Base-by-base conservation (phyloP, 1,140 invertebrate species). In the Mactra quadrangularis region DNA sequence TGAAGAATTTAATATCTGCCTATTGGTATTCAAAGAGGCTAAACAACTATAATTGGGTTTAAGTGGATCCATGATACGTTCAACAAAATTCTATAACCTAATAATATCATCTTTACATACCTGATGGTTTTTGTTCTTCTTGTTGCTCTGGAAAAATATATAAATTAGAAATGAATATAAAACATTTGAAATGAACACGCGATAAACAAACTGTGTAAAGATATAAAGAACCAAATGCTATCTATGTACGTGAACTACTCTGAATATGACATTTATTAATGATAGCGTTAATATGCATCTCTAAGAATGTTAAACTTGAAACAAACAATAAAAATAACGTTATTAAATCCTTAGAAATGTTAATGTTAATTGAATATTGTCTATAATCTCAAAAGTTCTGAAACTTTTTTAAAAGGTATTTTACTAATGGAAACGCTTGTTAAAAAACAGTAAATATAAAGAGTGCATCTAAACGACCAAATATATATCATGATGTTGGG, bases 61-160 rank as follows among this genome's bases (percentile, higher is more conserved):
- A 6, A 41, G 6, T 7, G 38, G 15, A 41, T 7, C 6, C 15
- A 41, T 41, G 6, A 7, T 7, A 7, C 15, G 6, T 9, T 22
- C 13, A 13, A 25, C 13, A 6, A 41, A 41, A 41, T 41, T 41
- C 6, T 41, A 41, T 7, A 7, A 41, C 15, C 15, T 41, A 41
- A 41, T 7, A 41, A 6, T 4, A 60, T 27, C 19, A 60, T 27
- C 9, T 9, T 3, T 3, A 3, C 35, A 41, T 66, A 66, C 62
- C 62, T 66, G 62, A 15, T 45, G 62, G 62, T 27, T 66, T 66
- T 29, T 66, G 62, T 47, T 66, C 62, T 38, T 33, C 25, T 66
- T 45, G 62, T 47, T 66, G 22, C 45, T 41, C 38, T n/a, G 31
- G 45, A 66, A 25, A 9, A 19, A 9, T 41, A 45, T 41, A 66